Percentiles rank a stretch among this genome's conserved stretches.
Evolutionary conservation across 2,888 invertebrate genomes (phyloP).

Genomic region (Hydrotaea cyrtoneurina): DNA sequence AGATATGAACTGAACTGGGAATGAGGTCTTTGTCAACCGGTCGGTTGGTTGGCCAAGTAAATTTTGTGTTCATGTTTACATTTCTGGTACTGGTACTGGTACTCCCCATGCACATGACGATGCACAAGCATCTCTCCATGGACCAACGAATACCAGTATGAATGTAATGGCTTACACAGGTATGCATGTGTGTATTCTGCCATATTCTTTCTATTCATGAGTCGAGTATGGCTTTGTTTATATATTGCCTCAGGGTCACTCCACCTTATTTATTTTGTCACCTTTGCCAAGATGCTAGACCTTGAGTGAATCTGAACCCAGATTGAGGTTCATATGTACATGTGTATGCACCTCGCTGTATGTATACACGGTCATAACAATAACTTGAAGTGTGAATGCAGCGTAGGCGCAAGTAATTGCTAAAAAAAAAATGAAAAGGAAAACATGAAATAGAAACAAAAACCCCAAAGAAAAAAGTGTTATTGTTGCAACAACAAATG

Average conservation of each 20-base stretch:
- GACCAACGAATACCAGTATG: neutral
- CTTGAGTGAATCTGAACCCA: conserved; percentile 61
- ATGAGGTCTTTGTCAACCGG: conserved; percentile 46
- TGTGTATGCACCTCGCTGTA: neutral
- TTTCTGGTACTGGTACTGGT: neutral
- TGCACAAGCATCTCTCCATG: neutral
- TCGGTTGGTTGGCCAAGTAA: conserved; percentile 47
- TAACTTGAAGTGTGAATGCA: conserved; percentile 65
- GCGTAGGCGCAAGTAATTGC: conserved; percentile 43
- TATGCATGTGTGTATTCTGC: conserved; percentile 34
- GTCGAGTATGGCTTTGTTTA: conserved; percentile 52
- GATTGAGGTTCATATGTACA: conserved; percentile 17
- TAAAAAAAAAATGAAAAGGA: conserved; percentile 39
- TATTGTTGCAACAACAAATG: conserved; percentile 58
- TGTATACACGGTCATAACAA: conserved; percentile 42
- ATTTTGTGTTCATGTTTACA: conserved; percentile 21
- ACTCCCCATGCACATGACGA: neutral
- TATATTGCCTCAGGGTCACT: conserved; percentile 65
- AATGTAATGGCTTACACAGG: neutral
- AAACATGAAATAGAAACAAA: no score
- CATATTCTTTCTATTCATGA: conserved; percentile 33
- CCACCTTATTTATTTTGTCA: conserved; percentile 68
- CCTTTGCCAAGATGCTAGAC: conserved; percentile 63
- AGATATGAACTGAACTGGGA: conserved; percentile 41
- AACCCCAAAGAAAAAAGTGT: conserved; percentile 6